Conservation (phyloP, 2,113 vertebrate species). For the Ia io region DNA sequence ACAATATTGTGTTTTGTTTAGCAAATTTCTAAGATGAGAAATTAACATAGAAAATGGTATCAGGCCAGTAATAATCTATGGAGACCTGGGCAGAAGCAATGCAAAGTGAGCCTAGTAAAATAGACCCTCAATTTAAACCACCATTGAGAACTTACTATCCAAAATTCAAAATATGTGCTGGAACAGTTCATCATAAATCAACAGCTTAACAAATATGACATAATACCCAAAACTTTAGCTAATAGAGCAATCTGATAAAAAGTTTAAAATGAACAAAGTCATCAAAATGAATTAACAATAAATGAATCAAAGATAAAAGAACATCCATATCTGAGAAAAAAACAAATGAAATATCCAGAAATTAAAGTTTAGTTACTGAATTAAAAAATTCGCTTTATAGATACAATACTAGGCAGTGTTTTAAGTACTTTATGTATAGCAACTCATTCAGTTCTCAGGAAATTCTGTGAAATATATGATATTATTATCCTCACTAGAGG, state of each 20-base stretch:
- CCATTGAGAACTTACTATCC: background rate
- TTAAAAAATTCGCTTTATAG: background rate
- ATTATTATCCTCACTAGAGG: background rate
- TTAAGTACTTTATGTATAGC: background rate
- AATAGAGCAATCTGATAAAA: background rate
- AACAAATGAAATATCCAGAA: background rate
- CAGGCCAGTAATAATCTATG: background rate
- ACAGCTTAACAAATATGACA: background rate
- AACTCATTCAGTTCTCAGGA: slow-evolving; percentile 22
- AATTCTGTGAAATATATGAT: background rate
- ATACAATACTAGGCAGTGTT: background rate
- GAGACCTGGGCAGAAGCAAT: background rate
- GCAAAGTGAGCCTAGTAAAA: background rate
- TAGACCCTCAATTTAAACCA: background rate
- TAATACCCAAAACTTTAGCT: background rate
- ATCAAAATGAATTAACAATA: background rate
- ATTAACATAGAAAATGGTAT: background rate
- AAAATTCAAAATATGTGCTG: background rate
- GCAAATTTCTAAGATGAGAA: background rate
- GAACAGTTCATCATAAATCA: background rate
- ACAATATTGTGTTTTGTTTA: background rate
- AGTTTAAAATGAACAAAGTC: background rate
- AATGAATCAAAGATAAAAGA: background rate
- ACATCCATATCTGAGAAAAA: background rate
- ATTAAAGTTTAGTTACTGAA: slow-evolving; percentile 23